A percentile compares a stretch with the other conserved stretches of the same genome.
Conservation (phyloP, 2,113 vertebrate genomes). For the Eira barbara region DNA sequence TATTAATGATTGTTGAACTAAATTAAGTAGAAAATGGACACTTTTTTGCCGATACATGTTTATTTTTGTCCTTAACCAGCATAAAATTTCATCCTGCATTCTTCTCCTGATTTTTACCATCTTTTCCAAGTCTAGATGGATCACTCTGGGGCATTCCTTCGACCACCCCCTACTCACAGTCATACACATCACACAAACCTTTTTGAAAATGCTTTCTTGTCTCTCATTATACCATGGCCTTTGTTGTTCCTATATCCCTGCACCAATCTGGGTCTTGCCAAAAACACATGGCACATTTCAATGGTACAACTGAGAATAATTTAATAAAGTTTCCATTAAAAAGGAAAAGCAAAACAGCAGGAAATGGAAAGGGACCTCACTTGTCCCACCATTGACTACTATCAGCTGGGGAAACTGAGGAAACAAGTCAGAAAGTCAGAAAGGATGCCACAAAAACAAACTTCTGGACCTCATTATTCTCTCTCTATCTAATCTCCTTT, state of each 20-base stretch:
- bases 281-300: not conserved
- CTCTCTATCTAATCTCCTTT: not conserved
- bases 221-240: not conserved
- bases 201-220: not conserved
- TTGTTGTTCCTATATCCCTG: not conserved
- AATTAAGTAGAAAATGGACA: not conserved
- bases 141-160: rapidly evolving
- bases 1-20: not conserved
- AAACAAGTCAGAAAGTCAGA: not conserved
- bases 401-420: too few species aligned
- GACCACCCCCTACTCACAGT: rapidly evolving
- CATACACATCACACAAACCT: rapidly evolving
- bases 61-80: not conserved
- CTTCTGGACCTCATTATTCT: not conserved
- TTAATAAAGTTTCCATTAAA: not conserved
- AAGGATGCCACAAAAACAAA: not conserved
- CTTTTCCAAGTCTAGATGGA: not conserved
- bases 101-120: not conserved
- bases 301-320: not conserved
- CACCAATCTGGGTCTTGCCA: not conserved
- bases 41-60: not conserved
- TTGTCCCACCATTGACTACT: not conserved
- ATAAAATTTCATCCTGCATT: not conserved
- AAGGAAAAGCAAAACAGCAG: not conserved
- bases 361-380: not conserved